phyloP scores from a whole-genome alignment of 1,140 invertebrate species.

The Helicoverpa zea region DNA sequence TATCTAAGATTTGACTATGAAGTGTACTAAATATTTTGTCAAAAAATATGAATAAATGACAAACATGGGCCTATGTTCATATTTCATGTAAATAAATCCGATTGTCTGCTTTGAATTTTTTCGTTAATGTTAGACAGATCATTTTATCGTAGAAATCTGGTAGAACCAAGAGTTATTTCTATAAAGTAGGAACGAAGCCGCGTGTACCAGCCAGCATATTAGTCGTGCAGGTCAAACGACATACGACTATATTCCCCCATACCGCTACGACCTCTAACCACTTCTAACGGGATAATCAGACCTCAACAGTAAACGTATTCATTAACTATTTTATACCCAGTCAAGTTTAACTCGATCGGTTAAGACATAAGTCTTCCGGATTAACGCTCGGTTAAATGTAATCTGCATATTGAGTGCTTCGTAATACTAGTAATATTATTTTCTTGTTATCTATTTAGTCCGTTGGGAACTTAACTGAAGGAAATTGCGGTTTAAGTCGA shows the following conservation, averaged over 20 bases:
- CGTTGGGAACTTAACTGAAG: neutral
- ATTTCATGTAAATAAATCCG: too few relatives aligned
- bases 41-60: too few relatives aligned
- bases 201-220: too few relatives aligned
- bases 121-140: too few relatives aligned
- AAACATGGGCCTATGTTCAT: too few relatives aligned
- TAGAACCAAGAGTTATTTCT: too few relatives aligned
- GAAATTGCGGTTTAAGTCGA: neutral
- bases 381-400: conserved; percentile 14
- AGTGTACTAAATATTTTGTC: too few relatives aligned
- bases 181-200: too few relatives aligned
- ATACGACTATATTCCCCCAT: neutral
- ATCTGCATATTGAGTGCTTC: conserved; percentile 43
- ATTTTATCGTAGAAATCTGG: too few relatives aligned
- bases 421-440: conserved; percentile 9
- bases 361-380: conserved; percentile 26
- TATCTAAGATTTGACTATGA: too few relatives aligned
- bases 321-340: neutral
- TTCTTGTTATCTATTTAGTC: conserved; percentile 12
- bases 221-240: too few relatives aligned
- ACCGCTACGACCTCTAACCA: neutral
- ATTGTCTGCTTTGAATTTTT: too few relatives aligned
- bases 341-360: conserved; percentile 16
- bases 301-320: neutral
- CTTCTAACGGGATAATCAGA: neutral